Evolutionary conservation across 2,113 vertebrate genomes (phyloP), one percentile per base, ranked within the genome.

Genomic region (Nestor notabilis): DNA sequence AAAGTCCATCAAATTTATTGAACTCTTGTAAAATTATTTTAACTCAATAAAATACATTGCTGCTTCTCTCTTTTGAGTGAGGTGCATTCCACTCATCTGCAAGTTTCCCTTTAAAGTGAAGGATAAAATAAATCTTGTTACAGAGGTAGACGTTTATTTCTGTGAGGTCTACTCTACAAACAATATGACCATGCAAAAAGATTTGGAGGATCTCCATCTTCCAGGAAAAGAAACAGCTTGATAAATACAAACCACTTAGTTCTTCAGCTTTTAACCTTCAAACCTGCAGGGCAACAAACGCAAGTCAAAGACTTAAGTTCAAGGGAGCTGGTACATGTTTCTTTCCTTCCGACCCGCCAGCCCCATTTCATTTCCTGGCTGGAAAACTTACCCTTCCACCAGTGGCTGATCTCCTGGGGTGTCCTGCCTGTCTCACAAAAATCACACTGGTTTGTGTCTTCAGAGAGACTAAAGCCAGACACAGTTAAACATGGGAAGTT

Each of bases 301-400:
- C 16, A 61, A 79, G 8, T n/a, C 46, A 66, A 52, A 82, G 35
- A 60, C 5, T 1, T 1, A 23, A 35, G 13, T 31, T 17, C 20
- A 70, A 44, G 12, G 66, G 17, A 28, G 16, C 56, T 47, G 39
- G 18, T 19, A 17, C 13, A 2, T 29, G 7, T 41, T 68, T 92
- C 13, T 16, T 28, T 25, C 12, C 15, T 5, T 9, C 31, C 2
- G 14, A 18, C 11, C 17, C 5, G 9, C 27, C 3, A 17, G 0
- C 31, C 27, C 5, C 2, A 1, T 55, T 94, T 60, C 7, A 60
- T 5, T 81, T 60, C 44, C n/a, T 43, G 35, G 33, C 39, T 86
- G 66, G 35, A 71, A 80, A 76, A 76, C 70, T 71, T 7, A 44
- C 55, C 21, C 29, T 69, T 23, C 12, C 7, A n/a, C 25, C 4